phyloP scores from a whole-genome alignment of 1,140 invertebrate genomes.

The Microplitis mediator region DNA sequence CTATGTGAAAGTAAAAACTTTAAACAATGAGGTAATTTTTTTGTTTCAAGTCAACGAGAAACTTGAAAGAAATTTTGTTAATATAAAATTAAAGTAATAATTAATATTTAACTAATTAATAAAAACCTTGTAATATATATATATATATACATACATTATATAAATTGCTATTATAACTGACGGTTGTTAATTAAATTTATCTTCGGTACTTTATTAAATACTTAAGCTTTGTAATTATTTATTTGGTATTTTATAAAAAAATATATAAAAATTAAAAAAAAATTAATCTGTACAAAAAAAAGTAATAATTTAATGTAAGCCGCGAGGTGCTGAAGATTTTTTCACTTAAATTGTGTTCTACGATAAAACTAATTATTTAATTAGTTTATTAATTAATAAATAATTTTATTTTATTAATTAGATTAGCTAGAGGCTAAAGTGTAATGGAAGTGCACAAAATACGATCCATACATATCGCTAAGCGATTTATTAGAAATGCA shows the following conservation, averaged over 20 bases:
- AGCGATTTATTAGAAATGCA: neutral
- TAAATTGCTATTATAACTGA: conserved; percentile 23
- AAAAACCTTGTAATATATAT: conserved; percentile 45
- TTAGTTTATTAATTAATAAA: neutral
- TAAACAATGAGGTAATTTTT: conserved; percentile 2
- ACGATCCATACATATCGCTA: conserved; percentile 7
- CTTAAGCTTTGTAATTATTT: conserved; percentile 10
- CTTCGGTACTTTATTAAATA: conserved; percentile 13
- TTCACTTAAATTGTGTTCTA: neutral
- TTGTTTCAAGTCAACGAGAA: conserved; percentile 14
- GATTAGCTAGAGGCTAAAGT: neutral
- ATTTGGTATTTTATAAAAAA: neutral
- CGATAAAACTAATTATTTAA: neutral
- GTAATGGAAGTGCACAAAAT: neutral
- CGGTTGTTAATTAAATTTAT: conserved; percentile 39
- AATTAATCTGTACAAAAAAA: conserved; percentile 1
- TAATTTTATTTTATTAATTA: neutral
- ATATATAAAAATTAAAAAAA: neutral
- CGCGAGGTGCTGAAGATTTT: neutral
- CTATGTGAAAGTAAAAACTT: conserved; percentile 31
- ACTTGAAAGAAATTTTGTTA: conserved; percentile 22
- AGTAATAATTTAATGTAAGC: neutral
- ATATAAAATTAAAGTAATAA: conserved; percentile 20
- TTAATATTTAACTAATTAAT: conserved; percentile 13
- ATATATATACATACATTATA: conserved; percentile 44